These are phyloP conservation scores for Spea bombifrons DNA, from an alignment of 2,113 vertebrate genomes.

Conservation along the genomic window DNA sequence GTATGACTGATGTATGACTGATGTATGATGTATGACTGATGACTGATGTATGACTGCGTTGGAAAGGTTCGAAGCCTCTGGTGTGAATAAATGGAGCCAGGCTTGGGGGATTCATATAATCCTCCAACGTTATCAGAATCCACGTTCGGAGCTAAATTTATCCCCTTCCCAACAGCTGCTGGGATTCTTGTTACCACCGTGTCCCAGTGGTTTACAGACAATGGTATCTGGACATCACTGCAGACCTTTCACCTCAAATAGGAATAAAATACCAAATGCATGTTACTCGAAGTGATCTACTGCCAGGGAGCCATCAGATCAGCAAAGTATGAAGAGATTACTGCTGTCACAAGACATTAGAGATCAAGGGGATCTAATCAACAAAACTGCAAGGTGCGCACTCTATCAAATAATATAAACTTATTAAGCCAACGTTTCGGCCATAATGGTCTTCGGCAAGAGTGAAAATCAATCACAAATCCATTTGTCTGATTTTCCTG, in stretches of 20 bases:
- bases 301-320: neutral
- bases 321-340: neutral
- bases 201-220: conserved; percentile 26
- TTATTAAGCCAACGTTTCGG: too few species aligned
- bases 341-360: too few species aligned
- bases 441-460: too few species aligned
- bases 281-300: conserved; percentile 24
- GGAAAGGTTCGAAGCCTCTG: conserved; percentile 11
- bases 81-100: conserved; percentile 16
- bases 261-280: neutral
- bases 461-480: too few species aligned
- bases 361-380: too few species aligned
- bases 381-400: too few species aligned
- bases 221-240: conserved; percentile 16
- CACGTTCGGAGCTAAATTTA: conserved; percentile 36
- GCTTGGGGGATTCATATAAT: conserved; percentile 29
- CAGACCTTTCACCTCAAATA: conserved; percentile 12
- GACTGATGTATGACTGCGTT: conserved; percentile 16
- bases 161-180: conserved; percentile 27
- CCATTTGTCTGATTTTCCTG: too few species aligned
- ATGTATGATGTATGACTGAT: conserved; percentile 5
- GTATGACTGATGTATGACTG: neutral
- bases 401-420: too few species aligned
- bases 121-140: conserved; percentile 40
- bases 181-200: conserved; percentile 24